Evolutionary conservation across 2,113 vertebrate species (phyloP), one percentile per base, ranked within the genome.

Genomic region (Scortum barcoo): DNA sequence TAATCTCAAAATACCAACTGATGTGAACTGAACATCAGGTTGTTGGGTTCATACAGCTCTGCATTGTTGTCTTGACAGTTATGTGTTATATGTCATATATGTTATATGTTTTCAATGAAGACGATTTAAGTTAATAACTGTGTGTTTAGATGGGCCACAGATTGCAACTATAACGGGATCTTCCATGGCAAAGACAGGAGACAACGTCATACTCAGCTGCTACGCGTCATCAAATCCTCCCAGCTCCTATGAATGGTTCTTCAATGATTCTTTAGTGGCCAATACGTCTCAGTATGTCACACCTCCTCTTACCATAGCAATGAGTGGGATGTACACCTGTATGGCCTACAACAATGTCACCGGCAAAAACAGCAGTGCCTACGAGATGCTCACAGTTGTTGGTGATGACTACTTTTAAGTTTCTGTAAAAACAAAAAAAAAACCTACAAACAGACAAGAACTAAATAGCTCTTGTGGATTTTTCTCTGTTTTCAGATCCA

Each of bases 101-200:
- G n/a, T n/a, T n/a, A 12, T n/a, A 26, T 66, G 16, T 61, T 69
- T 66, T 53, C 3, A 58, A 2, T 75, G 13, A 71, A 26, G 17
- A 3, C 72, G 22, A 65, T 60, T 48, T 26, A 20, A 14, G 28
- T 0, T 36, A n/a, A 42, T 28, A 3, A 50, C 4, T 2, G 1
- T 86, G 46, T 86, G 46, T 89, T 74, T 71, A 93, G 93, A 89
- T 94, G 92, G 93, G 84, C 93, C 93, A 0, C 19, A 66, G 12
- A 63, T 0, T 40, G 30, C 81, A n/a, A 54, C 1, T 3, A 81
- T 93, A 1, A 84, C 2, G 1, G 92, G 86, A 17, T 89, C 85
- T 26, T 24, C 17, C 0, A 2, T 51, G 10, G 85, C 10, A 6
- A 28, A 20, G 22, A 9, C 61, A 10, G 89, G 84, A 76, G 1